These are phyloP conservation scores for Tiliacea citrago DNA, from an alignment of 2,888 invertebrate species.

Conservation along the genomic window DNA sequence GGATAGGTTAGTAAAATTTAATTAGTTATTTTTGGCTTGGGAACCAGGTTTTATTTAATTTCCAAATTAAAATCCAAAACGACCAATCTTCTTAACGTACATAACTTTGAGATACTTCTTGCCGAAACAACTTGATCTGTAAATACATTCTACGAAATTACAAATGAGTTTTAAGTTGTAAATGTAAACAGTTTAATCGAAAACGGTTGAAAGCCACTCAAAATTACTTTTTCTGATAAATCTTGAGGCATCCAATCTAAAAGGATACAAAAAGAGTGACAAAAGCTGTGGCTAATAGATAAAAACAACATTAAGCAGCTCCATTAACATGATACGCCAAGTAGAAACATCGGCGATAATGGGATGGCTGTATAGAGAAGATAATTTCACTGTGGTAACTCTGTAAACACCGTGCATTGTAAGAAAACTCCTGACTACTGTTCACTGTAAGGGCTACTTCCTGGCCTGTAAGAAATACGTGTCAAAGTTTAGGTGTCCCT, in stretches of 20 bases:
- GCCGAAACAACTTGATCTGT: background rate
- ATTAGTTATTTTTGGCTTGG: constrained; percentile 7
- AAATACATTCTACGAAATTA: background rate
- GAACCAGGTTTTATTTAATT: constrained; percentile 8
- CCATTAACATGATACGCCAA: background rate
- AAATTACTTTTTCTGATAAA: too few relatives aligned
- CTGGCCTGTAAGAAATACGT: constrained; percentile 12
- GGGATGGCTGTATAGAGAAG: background rate
- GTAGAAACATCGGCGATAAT: constrained; percentile 6
- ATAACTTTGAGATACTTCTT: background rate
- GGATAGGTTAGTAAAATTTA: background rate
- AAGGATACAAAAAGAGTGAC: background rate
- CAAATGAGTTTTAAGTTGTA: background rate
- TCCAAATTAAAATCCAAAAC: background rate
- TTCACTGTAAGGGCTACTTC: too few relatives aligned
- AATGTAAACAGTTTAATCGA: background rate
- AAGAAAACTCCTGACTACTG: too few relatives aligned
- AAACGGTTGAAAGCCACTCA: too few relatives aligned
- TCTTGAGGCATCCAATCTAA: constrained; percentile 21
- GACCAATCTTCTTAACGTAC: background rate
- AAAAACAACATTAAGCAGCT: constrained; percentile 21
- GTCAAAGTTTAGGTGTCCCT: too few relatives aligned
- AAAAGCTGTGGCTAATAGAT: constrained; percentile 8
- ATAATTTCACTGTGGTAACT: constrained; percentile 13
- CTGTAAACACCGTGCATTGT: constrained; percentile 31